Conservation (phyloP, 2,113 vertebrate species). For the Halcyon senegalensis region DNA sequence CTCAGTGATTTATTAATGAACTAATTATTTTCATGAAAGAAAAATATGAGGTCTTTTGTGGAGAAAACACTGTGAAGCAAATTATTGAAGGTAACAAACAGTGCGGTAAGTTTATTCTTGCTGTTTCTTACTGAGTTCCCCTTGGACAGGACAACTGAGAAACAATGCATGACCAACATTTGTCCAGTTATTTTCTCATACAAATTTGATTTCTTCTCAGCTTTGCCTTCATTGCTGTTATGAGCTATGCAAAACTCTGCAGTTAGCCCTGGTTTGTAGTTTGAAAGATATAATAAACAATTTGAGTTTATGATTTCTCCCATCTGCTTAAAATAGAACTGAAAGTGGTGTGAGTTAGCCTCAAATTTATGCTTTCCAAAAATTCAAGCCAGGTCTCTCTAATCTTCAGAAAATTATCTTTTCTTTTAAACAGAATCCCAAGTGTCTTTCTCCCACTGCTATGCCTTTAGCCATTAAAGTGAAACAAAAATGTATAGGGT, state of each 20-base stretch:
- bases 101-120: neutral
- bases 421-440: neutral
- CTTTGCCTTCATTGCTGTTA: slow-evolving; percentile 29
- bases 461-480: neutral
- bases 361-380: slow-evolving; percentile 43
- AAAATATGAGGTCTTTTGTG: neutral
- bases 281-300: slow-evolving; percentile 66
- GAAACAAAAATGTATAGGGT: neutral
- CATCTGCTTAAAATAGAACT: slow-evolving; percentile 43
- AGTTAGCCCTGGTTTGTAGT: slow-evolving; percentile 23
- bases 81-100: neutral
- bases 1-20: neutral
- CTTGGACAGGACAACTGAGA: neutral
- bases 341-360: slow-evolving; percentile 29
- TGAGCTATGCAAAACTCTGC: slow-evolving; percentile 42
- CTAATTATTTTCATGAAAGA: neutral
- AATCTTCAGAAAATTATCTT: slow-evolving; percentile 3
- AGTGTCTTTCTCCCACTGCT: neutral
- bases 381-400: neutral
- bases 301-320: slow-evolving; percentile 69
- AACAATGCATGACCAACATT: neutral
- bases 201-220: neutral
- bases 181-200: slow-evolving; percentile 3
- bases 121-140: neutral
- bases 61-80: neutral